These are phyloP conservation scores for Lasioglossum malachurum DNA, from an alignment of 2,888 invertebrate genomes.

Conservation along the genomic window DNA sequence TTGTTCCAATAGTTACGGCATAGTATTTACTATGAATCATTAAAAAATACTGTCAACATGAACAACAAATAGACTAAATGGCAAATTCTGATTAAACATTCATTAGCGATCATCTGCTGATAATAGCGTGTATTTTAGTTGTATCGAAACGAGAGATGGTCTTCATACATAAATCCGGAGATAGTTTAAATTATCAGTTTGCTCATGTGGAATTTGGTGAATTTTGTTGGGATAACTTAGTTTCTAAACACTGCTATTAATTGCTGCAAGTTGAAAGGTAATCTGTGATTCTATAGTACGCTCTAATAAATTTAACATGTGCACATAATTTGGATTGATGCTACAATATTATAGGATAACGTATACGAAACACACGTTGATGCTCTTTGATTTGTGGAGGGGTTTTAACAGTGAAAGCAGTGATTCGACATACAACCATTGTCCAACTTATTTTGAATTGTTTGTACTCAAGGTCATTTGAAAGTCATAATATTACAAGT, in stretches of 20 bases:
- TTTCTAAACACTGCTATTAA: constrained; percentile 5
- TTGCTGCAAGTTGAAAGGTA: background rate
- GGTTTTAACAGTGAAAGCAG: background rate
- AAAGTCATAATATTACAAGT: no score
- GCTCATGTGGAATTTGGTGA: background rate
- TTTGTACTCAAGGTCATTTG: no score
- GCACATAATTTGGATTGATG: background rate
- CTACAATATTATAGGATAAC: background rate
- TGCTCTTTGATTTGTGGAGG: background rate
- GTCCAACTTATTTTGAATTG: no score
- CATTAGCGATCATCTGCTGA: background rate
- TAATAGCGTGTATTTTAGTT: background rate
- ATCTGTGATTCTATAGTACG: background rate
- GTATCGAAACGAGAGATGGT: background rate
- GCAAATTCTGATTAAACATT: background rate
- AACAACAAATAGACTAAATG: no score
- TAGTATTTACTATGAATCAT: no score
- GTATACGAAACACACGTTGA: background rate
- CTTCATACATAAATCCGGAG: background rate
- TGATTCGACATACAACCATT: no score
- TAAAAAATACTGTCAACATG: no score
- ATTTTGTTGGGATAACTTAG: background rate
- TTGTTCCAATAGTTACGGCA: no score
- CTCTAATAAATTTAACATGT: background rate
- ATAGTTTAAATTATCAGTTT: background rate